phyloP scores from a whole-genome alignment of 2,797 vertebrate species.

The Xyrichtys novacula region DNA sequence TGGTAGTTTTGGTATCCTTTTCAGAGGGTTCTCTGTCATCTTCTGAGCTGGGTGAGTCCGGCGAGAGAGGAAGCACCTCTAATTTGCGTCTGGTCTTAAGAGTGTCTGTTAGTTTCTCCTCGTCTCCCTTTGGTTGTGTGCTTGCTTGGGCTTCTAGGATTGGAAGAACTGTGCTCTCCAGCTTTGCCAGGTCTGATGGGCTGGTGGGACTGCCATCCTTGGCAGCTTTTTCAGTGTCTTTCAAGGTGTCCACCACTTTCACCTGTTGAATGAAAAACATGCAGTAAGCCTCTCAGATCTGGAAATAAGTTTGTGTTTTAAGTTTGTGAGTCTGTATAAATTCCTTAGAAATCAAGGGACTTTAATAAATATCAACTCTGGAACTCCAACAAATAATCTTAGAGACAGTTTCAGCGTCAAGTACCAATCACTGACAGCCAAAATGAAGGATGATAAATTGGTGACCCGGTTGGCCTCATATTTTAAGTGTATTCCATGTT shows the following conservation, averaged over 20 bases:
- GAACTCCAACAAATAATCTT: too few species aligned
- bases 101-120: slow-evolving; percentile 85
- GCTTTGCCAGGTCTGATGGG: slow-evolving; percentile 92
- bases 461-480: too few species aligned
- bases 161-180: slow-evolving; percentile 91
- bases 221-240: slow-evolving; percentile 79
- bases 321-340: too few species aligned
- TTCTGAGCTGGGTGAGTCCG: slow-evolving; percentile 88
- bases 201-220: slow-evolving; percentile 90
- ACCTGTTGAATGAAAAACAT: slow-evolving; percentile 69
- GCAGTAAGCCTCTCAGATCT: slow-evolving; percentile 12
- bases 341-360: too few species aligned
- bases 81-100: slow-evolving; percentile 84
- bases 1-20: slow-evolving; percentile 70
- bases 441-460: too few species aligned
- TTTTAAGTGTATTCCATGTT: too few species aligned
- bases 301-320: too few species aligned
- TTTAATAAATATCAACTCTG: too few species aligned
- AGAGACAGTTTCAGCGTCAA: too few species aligned
- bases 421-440: too few species aligned
- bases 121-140: slow-evolving; percentile 80
- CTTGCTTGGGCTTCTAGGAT: slow-evolving; percentile 90
- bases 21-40: slow-evolving; percentile 86
- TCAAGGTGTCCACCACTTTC: slow-evolving; percentile 83
- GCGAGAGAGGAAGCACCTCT: slow-evolving; percentile 85